Conservation (phyloP, 1,140 invertebrate genomes). For the Trichonephila inaurata region DNA sequence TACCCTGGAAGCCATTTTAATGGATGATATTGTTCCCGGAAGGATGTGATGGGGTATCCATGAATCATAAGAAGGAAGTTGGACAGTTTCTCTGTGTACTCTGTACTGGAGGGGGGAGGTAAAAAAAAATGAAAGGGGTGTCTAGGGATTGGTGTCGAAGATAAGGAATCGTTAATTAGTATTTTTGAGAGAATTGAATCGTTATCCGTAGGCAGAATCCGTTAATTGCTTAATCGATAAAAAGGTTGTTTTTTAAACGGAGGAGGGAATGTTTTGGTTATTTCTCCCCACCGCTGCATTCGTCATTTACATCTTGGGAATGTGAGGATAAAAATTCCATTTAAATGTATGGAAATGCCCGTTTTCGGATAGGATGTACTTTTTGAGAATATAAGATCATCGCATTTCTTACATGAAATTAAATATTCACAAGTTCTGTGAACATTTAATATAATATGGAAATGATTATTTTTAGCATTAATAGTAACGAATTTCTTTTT, state of each 20-base stretch:
- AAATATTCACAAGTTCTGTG: no score
- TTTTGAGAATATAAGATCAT: no score
- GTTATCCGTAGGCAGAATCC: conserved; percentile 10
- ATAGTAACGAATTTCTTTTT: no score
- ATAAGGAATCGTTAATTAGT: conserved; percentile 58
- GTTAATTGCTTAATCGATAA: conserved; percentile 65
- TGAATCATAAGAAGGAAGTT: conserved; percentile 37
- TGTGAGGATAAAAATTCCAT: no score
- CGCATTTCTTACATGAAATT: no score
- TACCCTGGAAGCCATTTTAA: conserved; percentile 45
- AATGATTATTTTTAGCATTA: no score
- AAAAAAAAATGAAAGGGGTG: conserved; percentile 25
- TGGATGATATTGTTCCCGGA: conserved; percentile 73
- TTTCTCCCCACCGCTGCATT: neutral
- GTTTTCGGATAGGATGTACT: no score
- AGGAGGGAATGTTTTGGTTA: neutral
- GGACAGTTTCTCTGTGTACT: neutral
- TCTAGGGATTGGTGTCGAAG: conserved; percentile 16
- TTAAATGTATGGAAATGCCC: no score
- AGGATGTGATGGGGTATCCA: neutral
- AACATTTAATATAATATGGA: no score
- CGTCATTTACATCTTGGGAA: neutral
- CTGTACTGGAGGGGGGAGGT: neutral
- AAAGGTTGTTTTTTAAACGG: conserved; percentile 4
- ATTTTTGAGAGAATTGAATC: conserved; percentile 64